Base-by-base conservation (phyloP, 2,888 invertebrate species). In the Pycnomerus fuliginosus region DNA sequence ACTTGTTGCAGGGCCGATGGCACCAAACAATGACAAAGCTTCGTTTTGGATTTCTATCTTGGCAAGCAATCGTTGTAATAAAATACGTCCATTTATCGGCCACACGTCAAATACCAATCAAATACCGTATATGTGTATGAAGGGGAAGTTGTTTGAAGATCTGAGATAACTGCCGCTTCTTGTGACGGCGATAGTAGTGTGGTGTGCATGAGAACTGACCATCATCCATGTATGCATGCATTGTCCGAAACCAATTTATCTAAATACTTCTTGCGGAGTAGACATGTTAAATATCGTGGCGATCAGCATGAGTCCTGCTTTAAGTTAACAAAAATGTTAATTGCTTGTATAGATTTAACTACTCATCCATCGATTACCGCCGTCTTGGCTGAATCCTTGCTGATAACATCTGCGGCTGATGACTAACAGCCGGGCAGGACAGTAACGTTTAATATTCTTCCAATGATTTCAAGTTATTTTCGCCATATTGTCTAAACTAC, bases 301-400 rank as follows among this genome's bases (percentile, higher is more conserved):
- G 50, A 57, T 53, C 65, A 65, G 64, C 66, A 62, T 63, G 65
- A 62, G 60, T 59, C 52, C 61, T 52, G 54, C 50, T 56, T 52
- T 55, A 56, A 56, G 58, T 58, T 60, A 59, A 64, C 58, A 67
- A 66, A 66, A 66, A 67, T 64, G 63, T 67, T 67, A 68, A 68
- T 68, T 68, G 65, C 66, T 60, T 66, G 66, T 67, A 67, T 64
- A 62, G 62, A 65, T 66, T 66, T 63, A 65, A 65, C 64, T 60
- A 65, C 60, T 64, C 64, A 63, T 63, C 64, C 61, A 60, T 58
- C 61, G 67, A 66, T 64, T 62, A 62, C 61, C 54, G 50, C 44
- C 54, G 48, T 44, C 50, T 53, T 41, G 42, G 49, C 50, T 51
- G 56, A 53, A 38, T 38, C 14, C 43, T 30, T 16, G 13, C 23